Percentiles rank a stretch among this genome's conserved stretches.
phyloP scores from a whole-genome alignment of 2,888 invertebrate genomes.

The Cryptocephalus primarius region DNA sequence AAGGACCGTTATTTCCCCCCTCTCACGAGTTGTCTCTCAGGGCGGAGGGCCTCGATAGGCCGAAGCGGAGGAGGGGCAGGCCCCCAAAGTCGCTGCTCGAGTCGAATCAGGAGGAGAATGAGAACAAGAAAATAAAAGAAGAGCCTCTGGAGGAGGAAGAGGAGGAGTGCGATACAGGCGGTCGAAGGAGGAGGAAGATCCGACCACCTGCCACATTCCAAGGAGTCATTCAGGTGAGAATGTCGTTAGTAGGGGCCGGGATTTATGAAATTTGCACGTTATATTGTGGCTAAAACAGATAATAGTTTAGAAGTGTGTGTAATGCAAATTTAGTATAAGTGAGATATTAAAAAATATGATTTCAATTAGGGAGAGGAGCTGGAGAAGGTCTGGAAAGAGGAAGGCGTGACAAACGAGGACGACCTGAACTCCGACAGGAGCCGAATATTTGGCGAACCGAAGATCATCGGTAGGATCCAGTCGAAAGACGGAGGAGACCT shows the following conservation, averaged over 20 bases:
- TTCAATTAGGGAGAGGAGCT: constrained; percentile 55
- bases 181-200: constrained; percentile 49
- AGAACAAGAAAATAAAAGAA: constrained; percentile 13
- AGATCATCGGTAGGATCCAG: constrained; percentile 56
- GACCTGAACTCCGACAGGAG: constrained; percentile 8
- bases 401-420: constrained; percentile 53
- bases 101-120: constrained; percentile 6
- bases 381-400: constrained; percentile 60
- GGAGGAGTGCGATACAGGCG: constrained; percentile 27
- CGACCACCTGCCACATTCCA: constrained; percentile 53
- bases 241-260: constrained; percentile 5
- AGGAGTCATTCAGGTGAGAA: constrained; percentile 48
- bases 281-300: no score
- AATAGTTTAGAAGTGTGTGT: no score
- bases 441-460: constrained; percentile 20
- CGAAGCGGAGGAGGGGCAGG: constrained; percentile 57
- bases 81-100: constrained; percentile 45
- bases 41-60: constrained; percentile 54
- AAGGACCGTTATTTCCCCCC: constrained; percentile 50
- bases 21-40: constrained; percentile 55
- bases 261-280: no score
- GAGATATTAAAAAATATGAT: not conserved
- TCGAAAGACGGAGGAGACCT: constrained; percentile 44
- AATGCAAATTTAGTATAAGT: no score
- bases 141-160: constrained; percentile 16